Conservation (phyloP, 2,888 invertebrate species). For the Panopea generosa region DNA sequence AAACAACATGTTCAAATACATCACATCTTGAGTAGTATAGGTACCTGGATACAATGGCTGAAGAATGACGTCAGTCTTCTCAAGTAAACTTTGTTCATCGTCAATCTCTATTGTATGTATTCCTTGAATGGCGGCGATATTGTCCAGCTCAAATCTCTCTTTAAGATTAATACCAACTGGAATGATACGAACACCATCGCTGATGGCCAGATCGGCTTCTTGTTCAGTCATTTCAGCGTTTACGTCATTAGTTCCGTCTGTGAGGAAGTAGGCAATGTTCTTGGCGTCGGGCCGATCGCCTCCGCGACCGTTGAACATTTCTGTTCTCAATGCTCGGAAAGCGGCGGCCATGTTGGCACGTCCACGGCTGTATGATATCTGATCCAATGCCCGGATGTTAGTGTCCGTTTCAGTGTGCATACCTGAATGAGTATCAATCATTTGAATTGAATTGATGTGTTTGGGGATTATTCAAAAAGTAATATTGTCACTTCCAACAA, state of each 20-base stretch:
- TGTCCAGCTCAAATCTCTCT: conserved; percentile 74
- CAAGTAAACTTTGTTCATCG: conserved; percentile 57
- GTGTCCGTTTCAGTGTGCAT: conserved; percentile 70
- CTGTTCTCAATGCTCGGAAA: conserved; percentile 67
- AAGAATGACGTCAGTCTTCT: conserved; percentile 63
- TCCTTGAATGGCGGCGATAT: conserved; percentile 75
- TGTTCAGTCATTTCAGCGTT: conserved; percentile 74
- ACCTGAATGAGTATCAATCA: too few relatives aligned
- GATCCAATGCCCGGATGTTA: conserved; percentile 69
- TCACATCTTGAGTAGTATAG: too few relatives aligned
- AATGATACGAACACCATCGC: conserved; percentile 77
- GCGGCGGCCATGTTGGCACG: conserved; percentile 81
- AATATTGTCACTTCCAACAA: too few relatives aligned
- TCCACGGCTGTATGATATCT: conserved; percentile 75
- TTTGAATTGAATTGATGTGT: too few relatives aligned
- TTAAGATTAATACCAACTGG: conserved; percentile 78
- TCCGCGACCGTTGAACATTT: conserved; percentile 74
- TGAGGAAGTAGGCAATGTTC: conserved; percentile 80
- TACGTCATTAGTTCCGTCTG: conserved; percentile 79
- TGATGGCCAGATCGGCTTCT: conserved; percentile 79
- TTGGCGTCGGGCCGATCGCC: conserved; percentile 76
- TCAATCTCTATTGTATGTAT: conserved; percentile 70
- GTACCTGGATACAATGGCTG: conserved; percentile 61
- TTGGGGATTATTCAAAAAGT: conserved; percentile 9
- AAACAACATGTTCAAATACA: too few relatives aligned